phyloP scores from a whole-genome alignment of 2,888 invertebrate species.

The Halocaridina rubra region DNA sequence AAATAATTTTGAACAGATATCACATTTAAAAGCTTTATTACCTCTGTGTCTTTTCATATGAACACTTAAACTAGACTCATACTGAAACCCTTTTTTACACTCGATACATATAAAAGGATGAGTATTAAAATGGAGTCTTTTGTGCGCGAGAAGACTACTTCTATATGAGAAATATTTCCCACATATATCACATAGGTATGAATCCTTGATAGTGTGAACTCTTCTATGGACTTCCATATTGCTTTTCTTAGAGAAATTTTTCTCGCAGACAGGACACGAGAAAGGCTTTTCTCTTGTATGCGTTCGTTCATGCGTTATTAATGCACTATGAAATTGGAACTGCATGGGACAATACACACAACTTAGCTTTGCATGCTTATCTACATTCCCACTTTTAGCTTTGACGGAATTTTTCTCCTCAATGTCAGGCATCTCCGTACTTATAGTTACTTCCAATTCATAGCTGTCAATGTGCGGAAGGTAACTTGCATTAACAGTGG shows the following conservation, averaged over 20 bases:
- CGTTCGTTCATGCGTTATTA: background rate
- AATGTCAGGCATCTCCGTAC: background rate
- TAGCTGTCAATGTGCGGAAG: background rate
- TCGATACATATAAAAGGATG: slow-evolving; percentile 24
- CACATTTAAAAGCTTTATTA: slow-evolving; percentile 10
- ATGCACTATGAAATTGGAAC: background rate
- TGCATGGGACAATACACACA: background rate
- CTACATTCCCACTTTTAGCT: no score
- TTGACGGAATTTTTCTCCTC: background rate
- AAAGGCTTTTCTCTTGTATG: slow-evolving; percentile 19
- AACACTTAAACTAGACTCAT: slow-evolving; percentile 11
- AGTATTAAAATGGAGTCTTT: slow-evolving; percentile 10
- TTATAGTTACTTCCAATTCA: background rate
- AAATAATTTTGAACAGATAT: slow-evolving; percentile 11
- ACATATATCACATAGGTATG: background rate
- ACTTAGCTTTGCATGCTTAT: background rate
- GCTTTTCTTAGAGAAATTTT: slow-evolving; percentile 14
- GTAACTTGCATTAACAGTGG: background rate
- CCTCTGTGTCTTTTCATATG: slow-evolving; percentile 17
- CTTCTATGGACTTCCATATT: slow-evolving; percentile 27
- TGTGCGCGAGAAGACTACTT: background rate
- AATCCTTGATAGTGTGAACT: background rate
- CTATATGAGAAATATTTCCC: slow-evolving; percentile 2
- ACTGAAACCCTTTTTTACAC: slow-evolving; percentile 19
- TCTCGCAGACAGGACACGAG: background rate